phyloP scores from a whole-genome alignment of 2,113 vertebrate species.

The Sisor rabdophorus region DNA sequence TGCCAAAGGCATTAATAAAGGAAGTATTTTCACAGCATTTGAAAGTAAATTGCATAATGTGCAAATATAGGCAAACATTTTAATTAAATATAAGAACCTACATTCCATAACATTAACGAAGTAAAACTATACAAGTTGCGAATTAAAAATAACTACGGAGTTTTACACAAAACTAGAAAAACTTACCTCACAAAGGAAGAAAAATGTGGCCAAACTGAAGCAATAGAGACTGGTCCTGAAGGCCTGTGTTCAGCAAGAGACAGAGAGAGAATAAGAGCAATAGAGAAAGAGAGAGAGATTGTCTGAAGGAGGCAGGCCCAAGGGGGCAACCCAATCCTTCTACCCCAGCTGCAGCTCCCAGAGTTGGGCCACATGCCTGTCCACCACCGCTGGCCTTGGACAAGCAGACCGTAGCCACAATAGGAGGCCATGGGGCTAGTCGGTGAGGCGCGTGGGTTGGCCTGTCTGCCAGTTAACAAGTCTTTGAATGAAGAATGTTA shows the following conservation, averaged over 20 bases:
- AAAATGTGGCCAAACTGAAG: constrained; percentile 32
- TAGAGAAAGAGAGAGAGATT: constrained; percentile 63
- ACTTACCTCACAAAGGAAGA: constrained; percentile 38
- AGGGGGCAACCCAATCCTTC: constrained; percentile 54
- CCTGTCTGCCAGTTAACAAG: constrained; percentile 88
- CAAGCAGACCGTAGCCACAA: constrained; percentile 76
- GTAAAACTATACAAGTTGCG: not conserved
- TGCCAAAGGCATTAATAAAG: not conserved
- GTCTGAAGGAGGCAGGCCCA: constrained; percentile 60
- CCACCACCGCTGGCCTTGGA: constrained; percentile 60
- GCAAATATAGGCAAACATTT: not conserved
- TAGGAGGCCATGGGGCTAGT: constrained; percentile 78
- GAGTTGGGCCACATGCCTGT: constrained; percentile 54
- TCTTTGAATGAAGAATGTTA: constrained; percentile 94
- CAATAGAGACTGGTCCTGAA: constrained; percentile 47
- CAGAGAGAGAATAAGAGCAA: constrained; percentile 57
- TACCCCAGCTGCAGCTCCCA: constrained; percentile 41
- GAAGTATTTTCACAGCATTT: not conserved
- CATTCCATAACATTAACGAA: not conserved
- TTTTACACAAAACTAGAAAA: constrained; percentile 3
- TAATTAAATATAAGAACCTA: constrained; percentile 5
- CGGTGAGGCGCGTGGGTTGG: constrained; percentile 78
- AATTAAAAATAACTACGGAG: constrained; percentile 6
- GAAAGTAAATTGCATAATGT: not conserved
- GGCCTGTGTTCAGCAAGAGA: constrained; percentile 64